Evolutionary conservation across 2,113 vertebrate genomes (phyloP), one percentile per base, ranked within the genome.

Genomic region (Monarcha castaneiventris): DNA sequence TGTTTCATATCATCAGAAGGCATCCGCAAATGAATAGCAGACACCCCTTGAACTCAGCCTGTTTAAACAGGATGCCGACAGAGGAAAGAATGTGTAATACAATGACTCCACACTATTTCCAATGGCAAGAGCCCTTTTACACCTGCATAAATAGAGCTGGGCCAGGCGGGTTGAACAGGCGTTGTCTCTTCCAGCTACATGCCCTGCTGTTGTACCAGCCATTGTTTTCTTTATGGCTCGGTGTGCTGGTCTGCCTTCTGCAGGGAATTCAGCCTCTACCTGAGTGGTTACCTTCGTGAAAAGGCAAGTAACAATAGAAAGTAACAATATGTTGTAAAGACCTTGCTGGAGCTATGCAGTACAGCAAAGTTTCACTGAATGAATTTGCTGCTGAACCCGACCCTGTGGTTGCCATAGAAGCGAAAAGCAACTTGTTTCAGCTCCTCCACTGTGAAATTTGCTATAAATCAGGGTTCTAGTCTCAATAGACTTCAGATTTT

Each of bases 91-190:
- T 95, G 92, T 96, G 95, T 93, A 95, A 96, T 22, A 92, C 92
- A 95, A 96, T 92, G 94, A 97, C 62, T 56, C 29, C 52, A 46
- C 67, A 32, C 76, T 82, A 68, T 84, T 95, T 97, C 96, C 81
- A 96, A 18, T 80, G 68, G 93, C 90, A 96, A 80, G 78, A 85
- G 66, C 64, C 66, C 56, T 91, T 88, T 82, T 89, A 96, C 97
- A 97, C 96, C 97, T 96, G 97, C 95, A 94, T 79, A 97, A 97
- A 97, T 95, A 97, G 94, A 95, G 58, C 69, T 74, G 71, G 48
- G 49, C 74, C 81, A 88, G 87, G 43, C 71, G 92, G 75, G 72
- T 54, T 75, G 52, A 20, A 17, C 49, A 59, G 67, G 16, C 44
- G 72, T 94, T 95, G 89, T 96, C 90, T 96, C 83, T 93, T 48